Percentiles rank a stretch among this genome's conserved stretches.
These are phyloP conservation scores for Zaprionus ghesquierei DNA, from an alignment of 1,140 invertebrate genomes.

Conservation along the genomic window DNA sequence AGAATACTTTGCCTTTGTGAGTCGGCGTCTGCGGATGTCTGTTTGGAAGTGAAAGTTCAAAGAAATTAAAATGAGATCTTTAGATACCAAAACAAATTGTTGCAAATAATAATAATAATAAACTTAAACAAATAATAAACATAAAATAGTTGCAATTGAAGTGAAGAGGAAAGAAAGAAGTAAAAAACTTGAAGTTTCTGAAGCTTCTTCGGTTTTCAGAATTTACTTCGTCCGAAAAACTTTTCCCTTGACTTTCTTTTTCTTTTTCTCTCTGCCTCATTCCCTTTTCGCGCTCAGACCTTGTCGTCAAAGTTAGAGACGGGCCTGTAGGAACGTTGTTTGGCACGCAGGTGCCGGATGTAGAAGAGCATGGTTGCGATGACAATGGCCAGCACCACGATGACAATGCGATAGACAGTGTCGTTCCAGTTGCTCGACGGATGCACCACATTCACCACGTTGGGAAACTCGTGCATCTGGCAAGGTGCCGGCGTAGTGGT, in stretches of 20 bases:
- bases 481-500: constrained; percentile 30
- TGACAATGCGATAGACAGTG: neutral
- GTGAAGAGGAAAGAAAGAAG: constrained; percentile 2
- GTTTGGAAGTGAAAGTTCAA: constrained; percentile 49
- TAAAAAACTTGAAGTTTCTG: neutral
- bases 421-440: neutral
- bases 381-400: constrained; percentile 20
- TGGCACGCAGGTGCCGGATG: constrained; percentile 59
- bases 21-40: constrained; percentile 59
- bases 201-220: neutral
- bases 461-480: constrained; percentile 40
- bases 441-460: constrained; percentile 47
- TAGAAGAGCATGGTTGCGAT: constrained; percentile 6
- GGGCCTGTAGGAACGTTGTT: constrained; percentile 76
- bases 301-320: constrained; percentile 77
- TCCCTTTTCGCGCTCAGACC: constrained; percentile 43
- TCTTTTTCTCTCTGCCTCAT: neutral
- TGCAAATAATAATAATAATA: constrained; percentile 17
- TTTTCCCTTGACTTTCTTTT: neutral
- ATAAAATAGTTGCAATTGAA: neutral
- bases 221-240: neutral
- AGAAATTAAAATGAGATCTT: constrained; percentile 76
- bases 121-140: constrained; percentile 14
- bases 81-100: constrained; percentile 65
- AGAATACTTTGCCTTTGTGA: constrained; percentile 66